Evolutionary conservation across 1,140 invertebrate genomes (phyloP).

Genomic region (Platyscapa corneri): DNA sequence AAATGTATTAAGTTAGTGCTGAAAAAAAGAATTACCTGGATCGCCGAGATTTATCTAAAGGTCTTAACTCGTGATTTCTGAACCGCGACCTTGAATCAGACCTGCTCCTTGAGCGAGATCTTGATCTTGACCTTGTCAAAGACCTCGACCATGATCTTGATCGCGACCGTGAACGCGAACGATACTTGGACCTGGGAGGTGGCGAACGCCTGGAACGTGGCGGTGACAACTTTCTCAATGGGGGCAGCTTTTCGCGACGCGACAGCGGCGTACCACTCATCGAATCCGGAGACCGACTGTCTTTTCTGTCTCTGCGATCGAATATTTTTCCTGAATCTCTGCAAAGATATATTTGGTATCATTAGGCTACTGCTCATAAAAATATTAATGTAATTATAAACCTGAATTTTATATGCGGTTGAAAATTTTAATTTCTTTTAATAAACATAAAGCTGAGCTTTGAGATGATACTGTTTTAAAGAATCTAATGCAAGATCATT

Average conservation of each 20-base stretch:
- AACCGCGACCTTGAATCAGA: conserved; percentile 59
- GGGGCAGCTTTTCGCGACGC: conserved; percentile 54
- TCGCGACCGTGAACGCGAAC: conserved; percentile 56
- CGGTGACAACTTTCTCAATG: conserved; percentile 56
- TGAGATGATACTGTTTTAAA: no score
- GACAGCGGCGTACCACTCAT: conserved; percentile 12
- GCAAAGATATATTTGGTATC: not conserved
- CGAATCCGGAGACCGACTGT: conserved; percentile 38
- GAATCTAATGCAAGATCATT: no score
- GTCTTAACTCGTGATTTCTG: conserved; percentile 58
- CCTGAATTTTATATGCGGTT: no score
- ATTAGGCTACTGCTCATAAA: not conserved
- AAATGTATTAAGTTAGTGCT: not conserved
- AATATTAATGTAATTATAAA: not conserved
- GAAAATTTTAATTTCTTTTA: no score
- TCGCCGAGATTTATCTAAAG: conserved; percentile 53
- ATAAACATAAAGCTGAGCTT: no score
- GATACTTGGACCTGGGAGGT: conserved; percentile 46
- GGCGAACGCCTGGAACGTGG: conserved; percentile 50
- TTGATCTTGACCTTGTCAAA: conserved; percentile 55
- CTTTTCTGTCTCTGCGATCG: conserved; percentile 38
- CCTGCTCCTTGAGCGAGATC: conserved; percentile 57
- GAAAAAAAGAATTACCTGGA: conserved; percentile 58
- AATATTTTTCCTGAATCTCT: conserved; percentile 28
- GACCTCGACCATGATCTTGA: conserved; percentile 58